Evolutionary conservation across 2,888 invertebrate species (phyloP).

Genomic region (Nomada fabriciana): DNA sequence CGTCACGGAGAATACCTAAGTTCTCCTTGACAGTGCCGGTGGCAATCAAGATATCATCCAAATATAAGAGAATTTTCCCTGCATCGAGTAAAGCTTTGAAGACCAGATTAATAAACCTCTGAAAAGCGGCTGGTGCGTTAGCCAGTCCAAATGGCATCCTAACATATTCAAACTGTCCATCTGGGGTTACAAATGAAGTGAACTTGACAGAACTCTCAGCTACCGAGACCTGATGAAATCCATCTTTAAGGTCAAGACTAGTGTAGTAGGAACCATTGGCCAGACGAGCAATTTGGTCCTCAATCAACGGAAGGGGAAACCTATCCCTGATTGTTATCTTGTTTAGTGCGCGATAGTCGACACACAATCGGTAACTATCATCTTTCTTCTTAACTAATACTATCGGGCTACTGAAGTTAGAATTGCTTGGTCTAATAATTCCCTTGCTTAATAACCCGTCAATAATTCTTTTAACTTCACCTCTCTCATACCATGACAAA

Average conservation of each 20-base stretch:
- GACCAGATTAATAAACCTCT: not conserved
- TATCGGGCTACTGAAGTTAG: constrained; percentile 31
- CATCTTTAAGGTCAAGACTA: constrained; percentile 16
- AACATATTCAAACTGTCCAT: constrained; percentile 20
- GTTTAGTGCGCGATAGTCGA: constrained; percentile 26
- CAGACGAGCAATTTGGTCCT: constrained; percentile 14
- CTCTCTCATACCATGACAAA: constrained; percentile 33
- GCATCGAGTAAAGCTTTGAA: not conserved
- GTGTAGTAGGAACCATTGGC: not conserved
- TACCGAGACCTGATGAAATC: constrained; percentile 19
- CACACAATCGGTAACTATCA: constrained; percentile 1
- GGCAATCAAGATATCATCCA: not conserved
- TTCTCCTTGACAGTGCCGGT: not conserved
- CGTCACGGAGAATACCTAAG: not conserved
- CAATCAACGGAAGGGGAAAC: constrained; percentile 20
- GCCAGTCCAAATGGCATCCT: constrained; percentile 18
- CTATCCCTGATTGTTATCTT: constrained; percentile 23
- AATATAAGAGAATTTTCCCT: not conserved
- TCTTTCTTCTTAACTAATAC: constrained; percentile 19
- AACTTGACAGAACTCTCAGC: not conserved
- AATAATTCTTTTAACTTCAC: constrained; percentile 11
- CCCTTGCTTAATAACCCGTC: constrained; percentile 28
- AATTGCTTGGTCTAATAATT: constrained; percentile 39
- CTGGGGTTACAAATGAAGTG: constrained; percentile 39
- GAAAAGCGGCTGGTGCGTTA: constrained; percentile 23